Evolutionary conservation across 2,797 vertebrate genomes (phyloP).

Genomic region (Momotus momota): DNA sequence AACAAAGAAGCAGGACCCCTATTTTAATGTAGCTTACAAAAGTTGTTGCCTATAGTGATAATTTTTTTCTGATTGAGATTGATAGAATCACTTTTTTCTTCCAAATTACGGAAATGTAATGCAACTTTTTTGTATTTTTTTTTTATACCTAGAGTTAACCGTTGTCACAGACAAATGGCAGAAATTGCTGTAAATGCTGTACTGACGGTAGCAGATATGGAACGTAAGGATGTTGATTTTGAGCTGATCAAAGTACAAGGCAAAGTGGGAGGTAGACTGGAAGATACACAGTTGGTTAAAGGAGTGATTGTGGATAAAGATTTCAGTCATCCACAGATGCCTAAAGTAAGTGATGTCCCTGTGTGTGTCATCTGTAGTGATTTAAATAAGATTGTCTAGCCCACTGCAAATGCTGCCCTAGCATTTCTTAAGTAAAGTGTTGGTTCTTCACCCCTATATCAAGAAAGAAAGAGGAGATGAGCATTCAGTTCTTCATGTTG

Average conservation of each 20-base stretch:
- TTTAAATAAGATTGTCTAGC: not conserved
- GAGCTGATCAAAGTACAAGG: constrained; percentile 99
- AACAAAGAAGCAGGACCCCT: not conserved
- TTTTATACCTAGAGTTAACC: constrained; percentile 87
- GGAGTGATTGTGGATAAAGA: constrained; percentile 99
- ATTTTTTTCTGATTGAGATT: not conserved
- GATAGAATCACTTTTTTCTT: not conserved
- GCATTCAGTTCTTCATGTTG: not conserved
- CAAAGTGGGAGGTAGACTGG: constrained; percentile 96
- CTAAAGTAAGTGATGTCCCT: constrained; percentile 84
- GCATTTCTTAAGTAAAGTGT: not conserved
- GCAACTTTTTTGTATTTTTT: not conserved
- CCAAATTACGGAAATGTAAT: not conserved
- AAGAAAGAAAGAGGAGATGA: not conserved
- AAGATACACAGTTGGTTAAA: constrained; percentile 96
- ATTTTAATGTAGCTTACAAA: fast-evolving
- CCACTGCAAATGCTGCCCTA: not conserved
- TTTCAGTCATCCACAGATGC: constrained; percentile 99
- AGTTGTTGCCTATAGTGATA: not conserved
- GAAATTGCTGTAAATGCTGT: constrained; percentile 98
- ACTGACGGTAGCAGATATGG: constrained; percentile 95
- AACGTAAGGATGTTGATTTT: constrained; percentile 96
- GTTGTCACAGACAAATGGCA: constrained; percentile 98
- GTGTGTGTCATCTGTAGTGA: not conserved
- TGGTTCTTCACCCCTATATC: not conserved